phyloP scores from a whole-genome alignment of 2,113 vertebrate species.

The Halcyon malimbica region DNA sequence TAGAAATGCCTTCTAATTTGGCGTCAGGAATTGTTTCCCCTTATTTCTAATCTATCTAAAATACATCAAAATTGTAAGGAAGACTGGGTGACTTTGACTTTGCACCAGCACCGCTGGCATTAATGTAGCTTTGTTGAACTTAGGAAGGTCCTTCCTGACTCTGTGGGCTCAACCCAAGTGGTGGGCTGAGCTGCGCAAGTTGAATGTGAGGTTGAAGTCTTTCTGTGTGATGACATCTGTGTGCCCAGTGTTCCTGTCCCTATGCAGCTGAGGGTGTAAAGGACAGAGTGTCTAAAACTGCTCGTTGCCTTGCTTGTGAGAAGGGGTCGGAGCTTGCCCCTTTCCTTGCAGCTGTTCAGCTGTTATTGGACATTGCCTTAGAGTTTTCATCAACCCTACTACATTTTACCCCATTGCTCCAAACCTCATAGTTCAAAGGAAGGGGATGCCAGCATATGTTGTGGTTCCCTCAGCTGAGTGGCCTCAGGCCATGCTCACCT shows the following conservation, averaged over 20 bases:
- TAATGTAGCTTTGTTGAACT: neutral
- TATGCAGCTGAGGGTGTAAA: neutral
- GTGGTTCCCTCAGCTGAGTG: neutral
- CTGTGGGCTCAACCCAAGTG: accelerated
- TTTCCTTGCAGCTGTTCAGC: neutral
- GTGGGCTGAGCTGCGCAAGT: neutral
- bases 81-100: neutral
- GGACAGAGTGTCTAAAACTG: neutral
- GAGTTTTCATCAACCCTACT: neutral
- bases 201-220: neutral
- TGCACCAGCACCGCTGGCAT: neutral
- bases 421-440: neutral
- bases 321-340: neutral
- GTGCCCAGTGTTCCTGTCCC: neutral
- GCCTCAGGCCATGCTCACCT: neutral
- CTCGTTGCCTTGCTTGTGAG: neutral
- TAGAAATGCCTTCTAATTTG: neutral
- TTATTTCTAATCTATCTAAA: neutral
- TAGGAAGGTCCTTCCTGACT: neutral
- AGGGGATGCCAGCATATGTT: neutral
- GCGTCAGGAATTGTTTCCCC: neutral
- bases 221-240: neutral
- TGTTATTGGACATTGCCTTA: neutral
- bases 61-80: neutral
- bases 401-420: neutral